These are phyloP conservation scores for Colostygia pectinataria DNA, from an alignment of 2,888 invertebrate species.

Conservation along the genomic window DNA sequence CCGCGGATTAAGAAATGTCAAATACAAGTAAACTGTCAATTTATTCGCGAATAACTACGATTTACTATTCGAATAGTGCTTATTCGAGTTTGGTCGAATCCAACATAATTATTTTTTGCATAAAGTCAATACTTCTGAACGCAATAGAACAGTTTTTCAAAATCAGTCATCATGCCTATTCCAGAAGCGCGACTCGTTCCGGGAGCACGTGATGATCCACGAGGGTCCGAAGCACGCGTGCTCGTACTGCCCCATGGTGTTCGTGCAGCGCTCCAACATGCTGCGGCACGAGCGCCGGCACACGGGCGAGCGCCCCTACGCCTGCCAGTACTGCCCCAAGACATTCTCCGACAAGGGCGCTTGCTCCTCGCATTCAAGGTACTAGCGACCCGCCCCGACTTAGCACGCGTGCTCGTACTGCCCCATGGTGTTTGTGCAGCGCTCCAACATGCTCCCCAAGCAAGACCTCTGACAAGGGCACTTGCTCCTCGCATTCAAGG, in stretches of 20 bases:
- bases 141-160: too few relatives aligned
- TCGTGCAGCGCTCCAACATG: conserved; percentile 84
- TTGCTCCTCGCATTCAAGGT: conserved; percentile 78
- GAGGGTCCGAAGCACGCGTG: conserved; percentile 83
- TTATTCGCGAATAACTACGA: too few relatives aligned
- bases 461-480: conserved; percentile 83
- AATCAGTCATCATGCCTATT: neutral
- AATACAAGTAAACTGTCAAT: too few relatives aligned
- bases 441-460: conserved; percentile 80
- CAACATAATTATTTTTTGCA: too few relatives aligned
- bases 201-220: conserved; percentile 83
- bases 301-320: conserved; percentile 82
- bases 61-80: too few relatives aligned
- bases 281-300: conserved; percentile 81
- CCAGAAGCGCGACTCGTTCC: conserved; percentile 81
- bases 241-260: conserved; percentile 83
- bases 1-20: too few relatives aligned
- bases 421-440: conserved; percentile 83
- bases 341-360: conserved; percentile 84
- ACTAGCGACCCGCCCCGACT: too few relatives aligned
- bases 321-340: conserved; percentile 77
- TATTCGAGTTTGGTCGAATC: too few relatives aligned
- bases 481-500: conserved; percentile 79
- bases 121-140: too few relatives aligned
- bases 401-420: conserved; percentile 75